Evolutionary conservation across 2,113 vertebrate genomes (phyloP).

Genomic region (Ailuropoda melanoleuca): DNA sequence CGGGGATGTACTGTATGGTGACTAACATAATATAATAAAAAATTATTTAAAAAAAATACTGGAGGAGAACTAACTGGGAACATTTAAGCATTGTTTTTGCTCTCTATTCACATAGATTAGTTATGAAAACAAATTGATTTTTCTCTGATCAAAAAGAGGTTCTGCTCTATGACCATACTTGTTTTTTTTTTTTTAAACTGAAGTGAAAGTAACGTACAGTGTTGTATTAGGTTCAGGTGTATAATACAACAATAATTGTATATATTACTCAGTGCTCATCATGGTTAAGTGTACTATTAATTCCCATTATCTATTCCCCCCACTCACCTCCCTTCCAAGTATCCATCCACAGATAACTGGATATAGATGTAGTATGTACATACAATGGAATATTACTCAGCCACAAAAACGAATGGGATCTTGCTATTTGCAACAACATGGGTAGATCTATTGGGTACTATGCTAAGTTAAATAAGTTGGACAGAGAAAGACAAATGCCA

Average conservation of each 20-base stretch:
- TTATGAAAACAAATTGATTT: constrained; percentile 34
- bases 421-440: neutral
- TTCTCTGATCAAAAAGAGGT: constrained; percentile 5
- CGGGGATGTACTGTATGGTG: too few species aligned
- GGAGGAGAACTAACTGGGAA: constrained; percentile 2
- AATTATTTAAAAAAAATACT: too few species aligned
- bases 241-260: neutral
- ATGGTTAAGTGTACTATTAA: neutral
- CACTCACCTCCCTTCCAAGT: neutral
- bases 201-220: neutral
- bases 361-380: neutral
- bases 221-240: neutral
- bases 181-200: neutral
- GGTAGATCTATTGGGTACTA: neutral
- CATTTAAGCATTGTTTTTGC: constrained; percentile 13
- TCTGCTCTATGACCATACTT: neutral
- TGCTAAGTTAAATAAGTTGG: neutral
- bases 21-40: too few species aligned
- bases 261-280: neutral
- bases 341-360: neutral
- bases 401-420: neutral
- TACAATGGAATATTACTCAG: neutral
- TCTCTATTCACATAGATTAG: constrained; percentile 22
- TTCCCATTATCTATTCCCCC: neutral
- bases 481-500: neutral